Conservation (phyloP, 2,113 vertebrate species). For the Oryzias woworae region DNA sequence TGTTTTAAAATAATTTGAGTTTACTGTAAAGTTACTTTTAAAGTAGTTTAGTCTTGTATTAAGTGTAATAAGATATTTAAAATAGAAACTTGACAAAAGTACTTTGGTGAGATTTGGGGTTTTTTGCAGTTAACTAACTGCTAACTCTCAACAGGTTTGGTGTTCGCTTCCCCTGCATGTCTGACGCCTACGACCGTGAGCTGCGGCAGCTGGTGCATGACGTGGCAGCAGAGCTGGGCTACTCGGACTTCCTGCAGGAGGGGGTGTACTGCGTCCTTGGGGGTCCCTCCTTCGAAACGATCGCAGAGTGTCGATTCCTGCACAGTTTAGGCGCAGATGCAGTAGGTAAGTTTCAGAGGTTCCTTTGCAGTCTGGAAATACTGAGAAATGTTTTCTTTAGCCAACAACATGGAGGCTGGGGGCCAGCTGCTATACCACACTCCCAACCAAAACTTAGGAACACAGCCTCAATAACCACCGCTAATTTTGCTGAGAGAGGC, state of each 20-base stretch:
- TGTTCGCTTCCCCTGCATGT: conserved; percentile 89
- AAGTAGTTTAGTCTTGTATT: no score
- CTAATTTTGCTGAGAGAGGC: no score
- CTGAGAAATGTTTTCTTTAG: no score
- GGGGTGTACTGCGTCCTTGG: conserved; percentile 85
- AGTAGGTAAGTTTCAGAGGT: conserved; percentile 77
- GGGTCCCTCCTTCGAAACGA: conserved; percentile 88
- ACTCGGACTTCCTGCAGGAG: conserved; percentile 73
- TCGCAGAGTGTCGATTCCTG: conserved; percentile 85
- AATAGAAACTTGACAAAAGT: no score
- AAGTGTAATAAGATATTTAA: no score
- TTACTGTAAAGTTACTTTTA: no score
- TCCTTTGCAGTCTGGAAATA: no score
- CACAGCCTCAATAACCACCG: no score
- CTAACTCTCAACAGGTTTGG: conserved; percentile 80
- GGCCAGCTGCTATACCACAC: no score
- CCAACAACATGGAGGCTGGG: no score
- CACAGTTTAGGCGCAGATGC: conserved; percentile 84
- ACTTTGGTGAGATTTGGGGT: not conserved
- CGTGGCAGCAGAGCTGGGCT: conserved; percentile 76
- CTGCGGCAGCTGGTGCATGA: conserved; percentile 71
- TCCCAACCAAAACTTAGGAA: no score
- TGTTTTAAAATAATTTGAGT: no score
- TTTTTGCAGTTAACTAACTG: not conserved
- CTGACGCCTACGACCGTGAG: conserved; percentile 85